These are phyloP conservation scores for Cyphomyrmex costatus DNA, from an alignment of 1,140 invertebrate genomes.

Conservation along the genomic window DNA sequence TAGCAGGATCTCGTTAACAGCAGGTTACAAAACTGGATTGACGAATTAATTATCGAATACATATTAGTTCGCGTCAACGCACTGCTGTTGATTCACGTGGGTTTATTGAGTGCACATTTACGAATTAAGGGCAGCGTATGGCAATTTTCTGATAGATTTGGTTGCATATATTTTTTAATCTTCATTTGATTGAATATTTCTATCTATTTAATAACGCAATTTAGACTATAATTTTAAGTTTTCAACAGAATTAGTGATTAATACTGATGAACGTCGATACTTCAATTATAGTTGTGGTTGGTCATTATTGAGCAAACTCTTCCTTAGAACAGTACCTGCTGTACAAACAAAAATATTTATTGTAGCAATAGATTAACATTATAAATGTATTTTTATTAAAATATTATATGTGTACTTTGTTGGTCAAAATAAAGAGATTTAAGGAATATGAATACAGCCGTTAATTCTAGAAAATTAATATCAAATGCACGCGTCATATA, in stretches of 20 bases:
- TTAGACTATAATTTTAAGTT: neutral
- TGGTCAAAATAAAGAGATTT: neutral
- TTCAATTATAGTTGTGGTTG: neutral
- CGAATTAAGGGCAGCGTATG: neutral
- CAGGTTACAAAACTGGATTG: constrained; percentile 49
- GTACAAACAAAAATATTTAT: constrained; percentile 5
- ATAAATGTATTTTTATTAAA: neutral
- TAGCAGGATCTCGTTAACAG: constrained; percentile 16
- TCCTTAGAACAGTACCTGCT: constrained; percentile 16
- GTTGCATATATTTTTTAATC: neutral
- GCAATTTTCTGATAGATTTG: neutral
- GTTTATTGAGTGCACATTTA: constrained; percentile 53
- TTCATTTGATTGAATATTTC: neutral
- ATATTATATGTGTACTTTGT: neutral
- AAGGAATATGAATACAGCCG: neutral
- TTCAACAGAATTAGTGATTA: neutral
- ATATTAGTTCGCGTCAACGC: constrained; percentile 35
- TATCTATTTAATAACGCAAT: neutral
- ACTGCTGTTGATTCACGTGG: constrained; percentile 51
- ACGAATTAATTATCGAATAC: constrained; percentile 65
- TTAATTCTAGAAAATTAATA: neutral
- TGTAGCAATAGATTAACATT: neutral
- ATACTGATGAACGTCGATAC: neutral
- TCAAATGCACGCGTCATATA: neutral
- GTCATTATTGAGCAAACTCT: neutral